phyloP scores from a whole-genome alignment of 2,113 vertebrate genomes.

The Calyptomena viridis region DNA sequence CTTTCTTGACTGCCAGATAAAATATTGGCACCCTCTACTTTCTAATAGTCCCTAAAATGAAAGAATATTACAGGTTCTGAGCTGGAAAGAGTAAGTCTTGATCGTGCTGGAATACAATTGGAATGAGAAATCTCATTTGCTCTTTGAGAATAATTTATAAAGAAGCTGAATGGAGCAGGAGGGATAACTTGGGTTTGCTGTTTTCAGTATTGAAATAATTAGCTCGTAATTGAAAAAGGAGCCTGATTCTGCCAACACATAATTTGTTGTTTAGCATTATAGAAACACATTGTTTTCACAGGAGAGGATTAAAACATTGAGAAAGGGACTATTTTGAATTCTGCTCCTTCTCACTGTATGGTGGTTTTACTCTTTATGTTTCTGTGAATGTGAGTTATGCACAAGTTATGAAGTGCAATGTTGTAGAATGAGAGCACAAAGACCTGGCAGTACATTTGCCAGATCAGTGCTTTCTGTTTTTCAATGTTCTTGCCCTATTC shows the following conservation, averaged over 20 bases:
- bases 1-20: constrained; percentile 4
- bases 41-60: not conserved
- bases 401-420: not conserved
- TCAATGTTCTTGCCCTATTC: not conserved
- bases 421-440: not conserved
- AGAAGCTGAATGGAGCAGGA: not conserved
- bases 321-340: not conserved
- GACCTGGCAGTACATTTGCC: not conserved
- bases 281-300: not conserved
- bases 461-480: not conserved
- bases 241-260: not conserved
- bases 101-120: not conserved
- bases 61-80: not conserved
- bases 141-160: constrained; percentile 14
- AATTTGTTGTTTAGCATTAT: not conserved
- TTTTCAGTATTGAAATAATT: constrained; percentile 17
- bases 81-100: not conserved
- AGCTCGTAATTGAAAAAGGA: not conserved
- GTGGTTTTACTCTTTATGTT: not conserved
- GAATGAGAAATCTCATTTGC: constrained; percentile 14
- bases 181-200: not conserved
- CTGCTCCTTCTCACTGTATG: not conserved
- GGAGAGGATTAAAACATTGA: not conserved
- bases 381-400: not conserved
- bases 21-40: constrained; percentile 25